Evolutionary conservation across 2,113 vertebrate genomes (phyloP).

Genomic region (Philantomba maxwellii): DNA sequence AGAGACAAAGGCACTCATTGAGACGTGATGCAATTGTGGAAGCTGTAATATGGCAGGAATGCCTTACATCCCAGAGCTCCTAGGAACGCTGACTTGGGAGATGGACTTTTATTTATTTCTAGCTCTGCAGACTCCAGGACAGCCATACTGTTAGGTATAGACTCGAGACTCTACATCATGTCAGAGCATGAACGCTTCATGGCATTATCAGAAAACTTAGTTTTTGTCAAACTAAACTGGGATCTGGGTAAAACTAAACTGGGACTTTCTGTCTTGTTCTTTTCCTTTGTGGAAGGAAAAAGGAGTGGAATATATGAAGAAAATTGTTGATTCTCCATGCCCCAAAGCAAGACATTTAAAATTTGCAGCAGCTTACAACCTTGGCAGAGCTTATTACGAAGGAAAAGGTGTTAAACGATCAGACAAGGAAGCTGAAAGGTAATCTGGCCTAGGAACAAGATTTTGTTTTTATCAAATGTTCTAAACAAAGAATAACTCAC

Average conservation of each 20-base stretch:
- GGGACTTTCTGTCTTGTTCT: not conserved
- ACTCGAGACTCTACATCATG: not conserved
- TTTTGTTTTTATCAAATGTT: not conserved
- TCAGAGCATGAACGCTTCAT: not conserved
- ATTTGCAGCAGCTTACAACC: conserved; percentile 84
- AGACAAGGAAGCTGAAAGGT: conserved; percentile 83
- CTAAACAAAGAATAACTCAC: not conserved
- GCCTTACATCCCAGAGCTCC: not conserved
- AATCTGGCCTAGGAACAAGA: conserved; percentile 18
- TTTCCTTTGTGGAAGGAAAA: conserved; percentile 75
- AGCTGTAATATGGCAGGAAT: not conserved
- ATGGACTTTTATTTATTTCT: not conserved
- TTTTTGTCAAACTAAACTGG: conserved; percentile 1
- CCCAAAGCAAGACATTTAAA: conserved; percentile 76
- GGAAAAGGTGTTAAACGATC: conserved; percentile 79
- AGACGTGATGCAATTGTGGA: not conserved
- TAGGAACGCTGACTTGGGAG: not conserved
- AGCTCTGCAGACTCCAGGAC: not conserved
- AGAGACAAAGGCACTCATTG: not conserved
- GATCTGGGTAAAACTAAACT: not conserved
- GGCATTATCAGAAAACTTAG: not conserved
- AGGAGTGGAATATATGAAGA: conserved; percentile 83
- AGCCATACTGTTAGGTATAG: not conserved
- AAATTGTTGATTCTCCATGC: conserved; percentile 76
- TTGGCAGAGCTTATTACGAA: conserved; percentile 84